Evolutionary conservation across 2,888 invertebrate genomes (phyloP), one percentile per base, ranked within the genome.

Genomic region (Hirudinaria manillensis): DNA sequence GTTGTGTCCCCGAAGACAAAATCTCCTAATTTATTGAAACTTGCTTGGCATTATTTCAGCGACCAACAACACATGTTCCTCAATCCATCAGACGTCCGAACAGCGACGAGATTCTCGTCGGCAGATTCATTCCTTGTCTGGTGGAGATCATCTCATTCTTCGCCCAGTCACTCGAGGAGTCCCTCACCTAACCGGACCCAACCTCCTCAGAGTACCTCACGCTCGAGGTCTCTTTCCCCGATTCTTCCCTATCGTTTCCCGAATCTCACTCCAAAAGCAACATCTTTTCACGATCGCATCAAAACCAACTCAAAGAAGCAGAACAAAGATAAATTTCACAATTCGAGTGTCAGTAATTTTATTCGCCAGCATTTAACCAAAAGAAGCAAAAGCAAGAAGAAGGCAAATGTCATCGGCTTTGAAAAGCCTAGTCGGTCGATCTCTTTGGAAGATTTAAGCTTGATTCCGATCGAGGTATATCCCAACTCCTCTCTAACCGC

Each of bases 91-190:
- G 29, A 61, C 61, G 29, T 19, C 61, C 13, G 61, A 27, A 27
- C 61, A 6, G 61, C 24, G 19, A 61, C 24, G 61, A 61, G 34
- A 13, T 45, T 70, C 24, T 70, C 51, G 21, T 70, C 70, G n/a
- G 51, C 70, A 27, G 70, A 70, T 70, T 45, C 70, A 24, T 70
- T 70, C n/a, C 70, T 70, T 45, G 45, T 70, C 70, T 70, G 70
- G 70, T 70, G 70, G 70, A 70, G 19, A 24, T 70, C 70, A n/a
- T 45, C 45, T 1, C 24, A 24, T 29, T 38, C 38, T 51, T 45
- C 45, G 10, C 36, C 19, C 21, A 36, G 13, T 24, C 21, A n/a
- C 10, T 34, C 70, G 29, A 61, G 61, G 13, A 61, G 36, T 36
- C 70, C 45, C 27, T 34, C 68, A 2, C 68, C 36, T 34, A 34